These are phyloP conservation scores for Thaumetopoea pityocampa DNA, from an alignment of 1,140 invertebrate genomes.

Conservation along the genomic window DNA sequence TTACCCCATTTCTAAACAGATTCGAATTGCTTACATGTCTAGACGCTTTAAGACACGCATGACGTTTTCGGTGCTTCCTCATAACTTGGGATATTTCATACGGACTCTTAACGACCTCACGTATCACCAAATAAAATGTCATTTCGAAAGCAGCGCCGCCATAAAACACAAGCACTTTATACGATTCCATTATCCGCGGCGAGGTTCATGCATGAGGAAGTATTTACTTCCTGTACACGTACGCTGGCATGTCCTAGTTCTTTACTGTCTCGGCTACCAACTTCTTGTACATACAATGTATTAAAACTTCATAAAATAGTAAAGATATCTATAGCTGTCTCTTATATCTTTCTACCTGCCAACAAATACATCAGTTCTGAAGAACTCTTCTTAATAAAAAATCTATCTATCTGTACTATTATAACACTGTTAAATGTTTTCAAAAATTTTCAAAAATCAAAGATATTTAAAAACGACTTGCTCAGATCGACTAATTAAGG, in stretches of 20 bases:
- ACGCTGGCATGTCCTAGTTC: not conserved
- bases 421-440: too few relatives aligned
- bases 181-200: slow-evolving; percentile 7
- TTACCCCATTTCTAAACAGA: too few relatives aligned
- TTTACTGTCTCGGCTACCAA: too few relatives aligned
- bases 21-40: too few relatives aligned
- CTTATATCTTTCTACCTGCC: too few relatives aligned
- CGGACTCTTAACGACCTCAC: slow-evolving; percentile 13
- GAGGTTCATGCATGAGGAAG: slow-evolving; percentile 16
- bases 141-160: slow-evolving; percentile 12
- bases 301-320: slow-evolving; percentile 11
- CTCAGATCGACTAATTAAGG: too few relatives aligned
- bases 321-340: too few relatives aligned
- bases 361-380: too few relatives aligned
- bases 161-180: slow-evolving; percentile 13
- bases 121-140: slow-evolving; percentile 12
- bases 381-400: too few relatives aligned
- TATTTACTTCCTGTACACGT: slow-evolving; percentile 10
- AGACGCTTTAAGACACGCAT: slow-evolving; percentile 1
- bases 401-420: too few relatives aligned
- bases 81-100: slow-evolving; percentile 4
- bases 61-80: slow-evolving; percentile 6
- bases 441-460: too few relatives aligned
- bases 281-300: slow-evolving; percentile 1
- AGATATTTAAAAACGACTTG: too few relatives aligned